Conservation (phyloP, 2,797 vertebrate genomes). For the Anolis apletophallus region DNA sequence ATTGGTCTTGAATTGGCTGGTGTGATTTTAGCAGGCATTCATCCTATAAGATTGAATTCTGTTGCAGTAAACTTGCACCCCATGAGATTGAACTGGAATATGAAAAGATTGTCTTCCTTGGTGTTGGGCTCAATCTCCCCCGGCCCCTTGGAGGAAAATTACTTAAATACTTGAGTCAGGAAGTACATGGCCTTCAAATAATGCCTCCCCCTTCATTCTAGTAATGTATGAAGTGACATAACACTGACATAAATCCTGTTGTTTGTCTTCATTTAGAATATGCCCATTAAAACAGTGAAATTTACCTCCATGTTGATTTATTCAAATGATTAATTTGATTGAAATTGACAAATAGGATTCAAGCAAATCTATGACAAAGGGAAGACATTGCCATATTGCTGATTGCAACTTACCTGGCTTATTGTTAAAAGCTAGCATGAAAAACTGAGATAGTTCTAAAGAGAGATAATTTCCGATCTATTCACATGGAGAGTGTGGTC, state of each 20-base stretch:
- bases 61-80: not conserved
- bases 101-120: not conserved
- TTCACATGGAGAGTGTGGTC: not conserved
- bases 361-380: too few relatives aligned
- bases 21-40: not conserved
- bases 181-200: not conserved
- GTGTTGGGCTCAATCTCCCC: not conserved
- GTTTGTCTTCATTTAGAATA: too few relatives aligned
- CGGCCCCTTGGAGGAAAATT: too few relatives aligned
- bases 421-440: not conserved
- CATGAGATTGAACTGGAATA: not conserved
- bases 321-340: too few relatives aligned
- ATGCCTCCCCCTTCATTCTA: not conserved
- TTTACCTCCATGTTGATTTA: too few relatives aligned
- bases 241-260: not conserved
- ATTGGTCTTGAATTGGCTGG: not conserved
- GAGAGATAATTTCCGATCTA: too few relatives aligned
- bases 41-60: not conserved
- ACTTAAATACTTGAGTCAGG: not conserved
- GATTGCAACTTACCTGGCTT: not conserved
- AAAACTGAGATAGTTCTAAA: too few relatives aligned
- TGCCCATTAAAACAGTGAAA: too few relatives aligned
- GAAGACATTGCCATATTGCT: not conserved
- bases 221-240: not conserved
- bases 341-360: too few relatives aligned